Percentiles rank a stretch among this genome's conserved stretches.
Evolutionary conservation across 1,140 invertebrate species (phyloP).

Genomic region (Sogatella furcifera): DNA sequence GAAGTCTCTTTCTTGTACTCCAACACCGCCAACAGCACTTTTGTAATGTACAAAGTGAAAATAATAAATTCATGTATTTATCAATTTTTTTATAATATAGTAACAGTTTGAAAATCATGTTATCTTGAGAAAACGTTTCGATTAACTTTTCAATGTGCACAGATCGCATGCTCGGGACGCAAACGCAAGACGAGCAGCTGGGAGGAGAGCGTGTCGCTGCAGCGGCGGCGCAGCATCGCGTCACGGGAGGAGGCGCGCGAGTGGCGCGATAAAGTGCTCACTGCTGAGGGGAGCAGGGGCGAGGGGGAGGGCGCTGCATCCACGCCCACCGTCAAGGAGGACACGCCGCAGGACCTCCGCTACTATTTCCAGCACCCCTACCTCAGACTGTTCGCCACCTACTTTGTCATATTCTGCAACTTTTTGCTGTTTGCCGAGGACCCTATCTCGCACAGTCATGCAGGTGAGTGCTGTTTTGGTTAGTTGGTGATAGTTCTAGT

Average conservation of each 20-base stretch:
- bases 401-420: constrained; percentile 44
- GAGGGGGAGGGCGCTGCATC: constrained; percentile 15
- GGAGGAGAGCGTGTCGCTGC: constrained; percentile 21
- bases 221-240: constrained; percentile 19
- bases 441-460: constrained; percentile 42
- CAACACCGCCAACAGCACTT: too few species aligned
- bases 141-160: too few species aligned
- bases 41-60: too few species aligned
- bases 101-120: too few species aligned
- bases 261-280: constrained; percentile 5
- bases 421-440: constrained; percentile 47
- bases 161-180: neutral
- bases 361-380: constrained; percentile 48
- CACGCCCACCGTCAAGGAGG: constrained; percentile 31
- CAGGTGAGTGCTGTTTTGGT: constrained; percentile 17
- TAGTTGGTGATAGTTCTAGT: too few species aligned
- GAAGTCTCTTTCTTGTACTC: too few species aligned
- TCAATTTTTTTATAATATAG: too few species aligned
- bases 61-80: too few species aligned
- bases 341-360: constrained; percentile 26
- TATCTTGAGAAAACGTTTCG: too few species aligned
- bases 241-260: constrained; percentile 9
- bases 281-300: constrained; percentile 20
- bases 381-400: constrained; percentile 38
- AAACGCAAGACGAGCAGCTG: constrained; percentile 16